phyloP scores from a whole-genome alignment of 2,888 invertebrate genomes.

The Callinectes sapidus region DNA sequence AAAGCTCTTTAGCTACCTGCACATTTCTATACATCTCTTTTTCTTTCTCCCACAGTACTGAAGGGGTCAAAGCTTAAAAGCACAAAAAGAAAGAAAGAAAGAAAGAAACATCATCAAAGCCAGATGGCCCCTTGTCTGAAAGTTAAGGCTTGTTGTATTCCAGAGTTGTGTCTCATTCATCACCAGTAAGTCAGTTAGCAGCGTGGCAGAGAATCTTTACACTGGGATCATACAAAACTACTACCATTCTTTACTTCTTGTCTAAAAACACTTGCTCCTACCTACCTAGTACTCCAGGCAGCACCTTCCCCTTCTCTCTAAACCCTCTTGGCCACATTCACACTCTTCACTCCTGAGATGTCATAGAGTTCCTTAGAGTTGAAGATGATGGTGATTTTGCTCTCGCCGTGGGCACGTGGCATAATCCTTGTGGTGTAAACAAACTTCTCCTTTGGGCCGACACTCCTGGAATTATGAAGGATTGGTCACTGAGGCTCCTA shows the following conservation, averaged over 20 bases:
- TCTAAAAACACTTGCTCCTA: neutral
- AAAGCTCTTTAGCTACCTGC: neutral
- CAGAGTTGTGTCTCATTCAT: neutral
- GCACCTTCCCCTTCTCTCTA: neutral
- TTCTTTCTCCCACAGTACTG: neutral
- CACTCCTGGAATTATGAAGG: slow-evolving; percentile 78
- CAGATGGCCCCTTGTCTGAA: neutral
- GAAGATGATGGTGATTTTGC: slow-evolving; percentile 83
- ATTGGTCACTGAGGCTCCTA: neutral
- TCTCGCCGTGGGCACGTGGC: slow-evolving; percentile 80
- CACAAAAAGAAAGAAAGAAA: neutral
- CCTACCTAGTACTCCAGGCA: too few relatives aligned
- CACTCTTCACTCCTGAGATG: slow-evolving; percentile 81
- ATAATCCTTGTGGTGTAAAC: slow-evolving; percentile 81
- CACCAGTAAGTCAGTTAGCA: neutral
- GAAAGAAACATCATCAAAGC: neutral
- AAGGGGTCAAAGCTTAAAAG: neutral
- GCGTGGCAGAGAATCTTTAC: neutral
- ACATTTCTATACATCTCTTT: neutral
- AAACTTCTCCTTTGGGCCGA: slow-evolving; percentile 81
- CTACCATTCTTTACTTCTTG: neutral
- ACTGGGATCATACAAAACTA: neutral
- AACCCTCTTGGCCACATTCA: slow-evolving; percentile 4
- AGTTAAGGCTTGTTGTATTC: neutral
- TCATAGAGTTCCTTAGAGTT: slow-evolving; percentile 83